Percentiles rank a stretch among this genome's conserved stretches.
Evolutionary conservation across 1,140 invertebrate genomes (phyloP).

Genomic region (Stegodyphus mimosarum): DNA sequence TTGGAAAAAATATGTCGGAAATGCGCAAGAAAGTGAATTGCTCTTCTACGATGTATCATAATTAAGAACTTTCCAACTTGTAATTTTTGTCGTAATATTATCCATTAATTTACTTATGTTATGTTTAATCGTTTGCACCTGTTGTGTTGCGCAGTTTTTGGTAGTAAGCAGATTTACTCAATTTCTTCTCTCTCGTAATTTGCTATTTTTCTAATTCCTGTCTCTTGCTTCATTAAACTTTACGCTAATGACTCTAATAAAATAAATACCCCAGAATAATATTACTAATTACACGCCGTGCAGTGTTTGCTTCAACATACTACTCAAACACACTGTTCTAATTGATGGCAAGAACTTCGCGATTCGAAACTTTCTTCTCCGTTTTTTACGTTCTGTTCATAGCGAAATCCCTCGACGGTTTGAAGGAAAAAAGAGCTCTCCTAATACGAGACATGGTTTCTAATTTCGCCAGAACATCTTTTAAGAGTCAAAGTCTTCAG

Average conservation of each 20-base stretch:
- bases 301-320: background rate
- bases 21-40: too few relatives aligned
- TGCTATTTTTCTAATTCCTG: background rate
- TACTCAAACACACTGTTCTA: slow-evolving; percentile 1
- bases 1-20: too few relatives aligned
- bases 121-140: too few relatives aligned
- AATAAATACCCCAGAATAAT: slow-evolving; percentile 17
- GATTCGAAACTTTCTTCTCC: background rate
- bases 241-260: background rate
- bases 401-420: background rate
- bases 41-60: too few relatives aligned
- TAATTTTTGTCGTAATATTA: too few relatives aligned
- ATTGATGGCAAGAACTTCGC: background rate
- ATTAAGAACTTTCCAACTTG: too few relatives aligned
- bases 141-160: too few relatives aligned
- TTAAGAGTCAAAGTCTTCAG: slow-evolving; percentile 10
- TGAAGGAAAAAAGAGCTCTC: background rate
- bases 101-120: too few relatives aligned
- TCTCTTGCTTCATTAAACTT: slow-evolving; percentile 5
- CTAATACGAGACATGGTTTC: slow-evolving; percentile 21
- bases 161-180: too few relatives aligned
- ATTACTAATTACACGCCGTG: slow-evolving; percentile 15
- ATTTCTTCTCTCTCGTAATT: background rate
- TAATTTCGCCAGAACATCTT: slow-evolving; percentile 17
- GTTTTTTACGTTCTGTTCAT: background rate